Conservation (phyloP, 1,140 invertebrate genomes). For the Ephestia elutella region DNA sequence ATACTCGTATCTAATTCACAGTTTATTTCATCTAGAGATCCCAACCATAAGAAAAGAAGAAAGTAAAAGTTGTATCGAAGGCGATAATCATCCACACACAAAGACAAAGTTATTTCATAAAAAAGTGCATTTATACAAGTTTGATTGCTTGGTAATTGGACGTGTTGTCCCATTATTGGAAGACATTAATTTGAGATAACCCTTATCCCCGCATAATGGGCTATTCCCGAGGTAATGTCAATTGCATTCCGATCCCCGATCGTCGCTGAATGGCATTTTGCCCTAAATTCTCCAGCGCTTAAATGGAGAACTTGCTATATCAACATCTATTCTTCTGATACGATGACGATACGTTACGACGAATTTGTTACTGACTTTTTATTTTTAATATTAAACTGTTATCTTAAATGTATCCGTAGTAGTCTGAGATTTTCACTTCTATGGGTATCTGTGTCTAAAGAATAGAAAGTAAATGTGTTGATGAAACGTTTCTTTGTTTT, state of each 20-base stretch:
- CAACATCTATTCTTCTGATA: neutral
- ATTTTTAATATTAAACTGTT: neutral
- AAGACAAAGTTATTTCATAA: too few species aligned
- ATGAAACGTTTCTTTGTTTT: slow-evolving; percentile 25
- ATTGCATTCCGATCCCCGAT: slow-evolving; percentile 37
- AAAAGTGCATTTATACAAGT: too few species aligned
- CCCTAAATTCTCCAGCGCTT: slow-evolving; percentile 32
- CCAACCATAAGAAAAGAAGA: too few species aligned
- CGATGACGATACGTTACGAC: neutral
- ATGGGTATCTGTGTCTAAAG: too few species aligned
- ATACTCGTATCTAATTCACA: too few species aligned
- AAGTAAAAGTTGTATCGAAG: too few species aligned
- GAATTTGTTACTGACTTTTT: neutral
- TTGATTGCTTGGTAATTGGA: too few species aligned
- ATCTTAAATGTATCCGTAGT: too few species aligned
- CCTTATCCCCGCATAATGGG: slow-evolving; percentile 23
- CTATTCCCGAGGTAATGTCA: slow-evolving; percentile 27
- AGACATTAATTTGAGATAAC: slow-evolving; percentile 21
- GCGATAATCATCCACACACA: too few species aligned
- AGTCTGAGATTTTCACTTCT: too few species aligned
- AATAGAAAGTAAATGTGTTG: too few species aligned
- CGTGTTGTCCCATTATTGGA: neutral
- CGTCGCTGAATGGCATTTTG: slow-evolving; percentile 46
- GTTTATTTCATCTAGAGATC: too few species aligned
- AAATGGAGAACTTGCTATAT: neutral